Evolutionary conservation across 2,113 vertebrate genomes (phyloP), one percentile per base, ranked within the genome.

Genomic region (Sebastes schlegelii): DNA sequence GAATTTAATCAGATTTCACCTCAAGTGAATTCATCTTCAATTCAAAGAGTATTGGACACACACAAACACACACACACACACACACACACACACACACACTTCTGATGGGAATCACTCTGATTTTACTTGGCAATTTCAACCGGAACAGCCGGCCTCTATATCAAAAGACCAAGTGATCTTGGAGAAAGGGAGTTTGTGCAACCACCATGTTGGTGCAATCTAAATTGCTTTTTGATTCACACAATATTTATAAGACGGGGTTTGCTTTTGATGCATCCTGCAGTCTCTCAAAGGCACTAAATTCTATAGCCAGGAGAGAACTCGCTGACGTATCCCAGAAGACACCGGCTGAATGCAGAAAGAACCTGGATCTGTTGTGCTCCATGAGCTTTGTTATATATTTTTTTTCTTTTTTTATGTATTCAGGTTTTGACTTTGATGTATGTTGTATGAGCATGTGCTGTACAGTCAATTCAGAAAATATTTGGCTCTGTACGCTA

Each of bases 191-290:
- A 54, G 21, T 60, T 65, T 52, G 19, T 62, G 69, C 19, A 69
- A 42, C 34, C 54, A 52, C 17, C 77, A 26, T 55, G 57, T 78
- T 60, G 55, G 61, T 67, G 71, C 66, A 64, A 64, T 88, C 67
- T 68, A 74, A 86, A 84, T 62, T 69, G 75, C 23, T 80, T 88
- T 85, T 81, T 85, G 51, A 84, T 87, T 85, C 58, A 67, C 63
- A 63, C 80, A 78, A 54, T 83, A 75, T 74, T 84, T 72, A 52
- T 46, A 67, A 66, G 70, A 64, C 60, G 1, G 11, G 17, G 17
- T 61, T 65, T 65, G 46, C 43, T 65, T 83, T 51, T 58, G 73
- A 85, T 62, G 63, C 52, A 14, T 79, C 51, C 49, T 26, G 62
- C 11, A 48, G 48, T 49, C 55, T 72, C 67, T 65, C 17, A 69